Evolutionary conservation across 1,140 invertebrate species (phyloP), one percentile per base, ranked within the genome.

Genomic region (Monochamus saltuarius): DNA sequence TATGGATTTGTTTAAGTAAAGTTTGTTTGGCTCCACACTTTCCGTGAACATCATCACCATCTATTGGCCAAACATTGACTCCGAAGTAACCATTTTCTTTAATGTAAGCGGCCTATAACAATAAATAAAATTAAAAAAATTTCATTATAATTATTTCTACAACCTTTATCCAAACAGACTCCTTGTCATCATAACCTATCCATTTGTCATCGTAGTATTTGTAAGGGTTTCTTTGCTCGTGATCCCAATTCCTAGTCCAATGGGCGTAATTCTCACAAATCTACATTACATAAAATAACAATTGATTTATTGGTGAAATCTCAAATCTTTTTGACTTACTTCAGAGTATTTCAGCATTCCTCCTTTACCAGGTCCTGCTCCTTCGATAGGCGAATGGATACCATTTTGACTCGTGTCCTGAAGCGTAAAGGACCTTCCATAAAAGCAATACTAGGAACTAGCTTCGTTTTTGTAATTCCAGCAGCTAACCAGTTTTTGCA

Each of bases 361-460:
- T 16, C 51, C 51, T 40, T 40, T n/a, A 10, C 19, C 36, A 13
- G 54, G 29, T 34, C 83, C 83, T 67, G 81, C 80, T 1, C 79
- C 79, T 22, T 65, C 74, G 4, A 82, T 74, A 4, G 76, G 67
- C 2, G 83, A 82, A 29, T 82, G 82, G 0, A 85, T 77, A 1
- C 78, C 76, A 11, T 82, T 75, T n/a, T 78, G 62, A 4, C 72
- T 75, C 1, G 78, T 64, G 46, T 79, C 70, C 1, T 73, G 74
- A 1, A 87, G 72, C 0, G 79, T 84, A 69, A 85, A 88, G 29
- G 82, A 82, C 52, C 85, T 79, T 7, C 87, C 87, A 67, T 86
- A 89, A 43, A 68, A 7, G 84, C 84, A 70, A 88, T 78, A 4
- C 86, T 87, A 34, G 88, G 71, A 1, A 86, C 78, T 9, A 89